Evolutionary conservation across 2,113 vertebrate species (phyloP), one percentile per base, ranked within the genome.

Genomic region (human): DNA sequence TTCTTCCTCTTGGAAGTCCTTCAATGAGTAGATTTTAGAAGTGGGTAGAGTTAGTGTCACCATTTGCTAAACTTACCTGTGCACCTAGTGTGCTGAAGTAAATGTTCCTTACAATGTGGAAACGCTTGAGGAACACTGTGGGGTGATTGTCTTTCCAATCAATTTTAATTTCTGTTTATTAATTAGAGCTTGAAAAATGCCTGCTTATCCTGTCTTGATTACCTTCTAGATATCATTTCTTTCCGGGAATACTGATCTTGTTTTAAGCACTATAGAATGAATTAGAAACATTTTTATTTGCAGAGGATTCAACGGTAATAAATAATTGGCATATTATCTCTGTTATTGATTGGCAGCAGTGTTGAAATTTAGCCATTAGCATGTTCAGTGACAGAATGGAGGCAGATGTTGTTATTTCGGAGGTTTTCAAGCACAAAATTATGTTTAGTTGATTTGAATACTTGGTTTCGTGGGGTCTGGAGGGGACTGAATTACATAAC

Each of bases 311-410:
- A 40, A 4, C 35, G 23, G 25, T 59, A 23, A 1, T 17, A 72
- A 35, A 6, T 20, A 38, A 18, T 9, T 30, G 6, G 10, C 25
- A 2, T 9, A 32, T 12, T 3, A 11, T n/a, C 12, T 43, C 13
- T 86, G 57, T 30, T 72, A 0, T 13, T 70, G 32, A 17, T 23
- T 18, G 73, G 27, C 48, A 4, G 48, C 22, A 27, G 5, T 32
- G 45, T 2, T 10, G 4, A 32, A 27, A 40, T 27, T n/a, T 48
- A 17, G 50, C 3, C 25, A 1, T 50, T 43, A 1, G 25, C 35
- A 10, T 2, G 75, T 72, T 38, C 35, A 25, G 12, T 50, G 30
- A 18, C 2, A 16, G 76, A 50, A 27, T 1, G 18, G 76, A 43
- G 27, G 23, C 57, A 20, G 14, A 13, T 3, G 3, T 27, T 3